Evolutionary conservation across 2,888 invertebrate genomes (phyloP), one percentile per base, ranked within the genome.

Genomic region (Ormyrus pomaceus): DNA sequence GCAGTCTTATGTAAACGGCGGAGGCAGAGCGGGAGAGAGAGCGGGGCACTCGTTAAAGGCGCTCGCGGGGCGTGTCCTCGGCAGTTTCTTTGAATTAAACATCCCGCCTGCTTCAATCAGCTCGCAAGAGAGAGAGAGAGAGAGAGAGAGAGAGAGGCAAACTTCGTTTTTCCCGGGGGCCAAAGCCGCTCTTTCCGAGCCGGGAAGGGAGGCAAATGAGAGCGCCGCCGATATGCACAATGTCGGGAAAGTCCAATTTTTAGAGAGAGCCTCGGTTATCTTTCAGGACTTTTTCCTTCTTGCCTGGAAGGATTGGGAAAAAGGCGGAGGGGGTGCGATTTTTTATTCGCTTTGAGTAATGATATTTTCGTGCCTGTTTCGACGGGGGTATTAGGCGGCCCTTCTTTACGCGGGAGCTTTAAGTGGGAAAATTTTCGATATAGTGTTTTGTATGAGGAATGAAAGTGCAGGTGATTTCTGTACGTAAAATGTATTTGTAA

Each of bases 81-180:
- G 46, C 10, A 62, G 64, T 82, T 78, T 79, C 81, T 82, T 82
- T 82, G 79, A 82, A 79, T 82, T 82, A 82, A 82, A 82, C 81
- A 81, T 79, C 72, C 77, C 66, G 70, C 77, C 74, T 51, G 74
- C 61, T 69, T 82, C 73, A 82, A 82, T 82, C 79, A 79, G 69
- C 81, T 64, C 55, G 70, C 55, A 53, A 19, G 55, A 10, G 6
- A 45, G 56, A 53, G n/a, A n/a, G n/a, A n/a, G 13, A 13, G 13
- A 13, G 13, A 13, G 19, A 19, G 19, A 19, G 19, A 19, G 19
- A 19, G 19, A 62, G 45, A 64, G 69, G 80, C 56, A 71, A 80
- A 76, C 76, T 76, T 79, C 58, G 71, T 80, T 80, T 19, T 19
- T 68, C 65, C 50, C 70, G 64, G 70, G 64, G 58, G 5, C 48